These are phyloP conservation scores for Crotalus helleri DNA, from an alignment of 2,113 vertebrate species.

Conservation along the genomic window DNA sequence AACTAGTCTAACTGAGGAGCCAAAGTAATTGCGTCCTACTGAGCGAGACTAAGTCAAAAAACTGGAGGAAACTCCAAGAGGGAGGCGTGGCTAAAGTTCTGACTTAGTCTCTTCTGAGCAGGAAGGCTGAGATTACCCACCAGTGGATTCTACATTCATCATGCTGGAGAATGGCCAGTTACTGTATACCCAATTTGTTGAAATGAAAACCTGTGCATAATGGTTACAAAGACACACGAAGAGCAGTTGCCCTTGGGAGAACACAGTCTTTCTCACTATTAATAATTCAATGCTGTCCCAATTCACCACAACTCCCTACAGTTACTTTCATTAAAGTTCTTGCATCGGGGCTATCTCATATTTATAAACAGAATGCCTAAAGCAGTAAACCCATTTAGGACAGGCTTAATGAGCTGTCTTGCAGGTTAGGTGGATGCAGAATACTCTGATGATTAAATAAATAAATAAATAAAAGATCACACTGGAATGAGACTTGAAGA, in stretches of 20 bases:
- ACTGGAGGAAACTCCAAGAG: no score
- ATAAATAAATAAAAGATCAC: constrained; percentile 15
- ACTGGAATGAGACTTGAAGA: neutral
- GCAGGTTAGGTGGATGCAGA: constrained; percentile 1
- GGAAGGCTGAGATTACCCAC: no score
- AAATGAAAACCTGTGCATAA: neutral
- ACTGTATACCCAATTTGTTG: fast-evolving
- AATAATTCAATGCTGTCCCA: constrained; percentile 13
- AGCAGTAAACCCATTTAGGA: neutral
- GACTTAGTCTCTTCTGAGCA: no score
- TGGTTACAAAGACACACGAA: neutral
- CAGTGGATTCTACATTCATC: no score
- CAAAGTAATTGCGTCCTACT: no score
- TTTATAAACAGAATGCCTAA: neutral
- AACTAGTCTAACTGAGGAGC: no score
- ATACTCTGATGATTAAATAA: neutral
- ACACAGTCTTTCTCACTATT: neutral
- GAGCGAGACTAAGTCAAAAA: no score
- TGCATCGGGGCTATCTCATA: neutral
- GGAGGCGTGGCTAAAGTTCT: no score
- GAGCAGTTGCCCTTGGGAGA: neutral
- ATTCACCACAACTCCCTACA: constrained; percentile 1
- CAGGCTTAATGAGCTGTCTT: constrained; percentile 18
- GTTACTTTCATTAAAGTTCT: neutral
- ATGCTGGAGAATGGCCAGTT: fast-evolving